A percentile compares a stretch with the other conserved stretches of the same genome.
These are phyloP conservation scores for Alaudala cheleensis DNA, from an alignment of 2,113 vertebrate genomes.

Conservation along the genomic window DNA sequence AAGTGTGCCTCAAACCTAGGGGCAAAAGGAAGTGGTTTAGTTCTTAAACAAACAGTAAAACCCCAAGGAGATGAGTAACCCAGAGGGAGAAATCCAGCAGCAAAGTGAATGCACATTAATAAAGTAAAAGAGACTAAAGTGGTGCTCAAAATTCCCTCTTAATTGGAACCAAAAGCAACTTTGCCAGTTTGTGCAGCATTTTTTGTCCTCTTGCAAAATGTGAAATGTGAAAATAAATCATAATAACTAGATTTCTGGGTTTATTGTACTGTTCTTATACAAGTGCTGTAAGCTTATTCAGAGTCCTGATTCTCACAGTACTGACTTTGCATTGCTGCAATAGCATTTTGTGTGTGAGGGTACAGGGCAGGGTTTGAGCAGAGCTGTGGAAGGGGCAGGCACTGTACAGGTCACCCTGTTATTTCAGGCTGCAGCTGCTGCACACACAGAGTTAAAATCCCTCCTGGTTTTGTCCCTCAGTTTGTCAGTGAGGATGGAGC, in stretches of 20 bases:
- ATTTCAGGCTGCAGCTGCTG: neutral
- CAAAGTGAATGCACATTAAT: neutral
- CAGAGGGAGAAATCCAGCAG: neutral
- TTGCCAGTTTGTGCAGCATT: neutral
- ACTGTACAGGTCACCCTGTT: neutral
- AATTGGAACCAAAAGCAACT: neutral
- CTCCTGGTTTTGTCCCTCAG: neutral
- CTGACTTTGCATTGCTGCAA: neutral
- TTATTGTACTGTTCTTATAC: neutral
- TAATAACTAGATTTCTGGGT: neutral
- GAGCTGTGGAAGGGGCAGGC: neutral
- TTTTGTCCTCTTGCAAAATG: neutral
- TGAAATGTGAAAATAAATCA: neutral
- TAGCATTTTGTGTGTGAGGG: neutral
- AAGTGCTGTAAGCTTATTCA: neutral
- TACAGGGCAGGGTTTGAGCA: neutral
- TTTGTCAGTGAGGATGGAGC: neutral
- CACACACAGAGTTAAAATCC: neutral
- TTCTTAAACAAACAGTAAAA: neutral
- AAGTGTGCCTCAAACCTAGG: neutral
- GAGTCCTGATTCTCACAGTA: neutral
- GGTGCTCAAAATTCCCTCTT: neutral
- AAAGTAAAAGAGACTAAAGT: neutral
- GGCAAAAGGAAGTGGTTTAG: neutral
- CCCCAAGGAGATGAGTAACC: neutral